phyloP scores from a whole-genome alignment of 2,113 vertebrate species.

The Nanorana parkeri region DNA sequence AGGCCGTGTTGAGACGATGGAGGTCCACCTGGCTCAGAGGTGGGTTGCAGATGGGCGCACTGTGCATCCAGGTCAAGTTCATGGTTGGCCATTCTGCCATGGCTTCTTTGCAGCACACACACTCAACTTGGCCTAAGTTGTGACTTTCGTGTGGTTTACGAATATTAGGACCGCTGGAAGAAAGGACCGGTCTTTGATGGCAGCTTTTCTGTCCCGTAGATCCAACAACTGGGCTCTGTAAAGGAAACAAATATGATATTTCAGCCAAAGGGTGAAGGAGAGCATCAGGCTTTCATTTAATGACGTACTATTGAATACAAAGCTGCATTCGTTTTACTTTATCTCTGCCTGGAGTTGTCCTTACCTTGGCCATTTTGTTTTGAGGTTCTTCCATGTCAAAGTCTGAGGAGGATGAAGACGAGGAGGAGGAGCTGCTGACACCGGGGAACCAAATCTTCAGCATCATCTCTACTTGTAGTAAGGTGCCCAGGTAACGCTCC shows the following conservation, averaged over 20 bases:
- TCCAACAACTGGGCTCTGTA: conserved; percentile 51
- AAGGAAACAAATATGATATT: background rate
- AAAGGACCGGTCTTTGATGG: background rate
- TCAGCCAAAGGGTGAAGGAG: background rate
- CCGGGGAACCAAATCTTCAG: conserved; percentile 91
- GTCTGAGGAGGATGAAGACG: conserved; percentile 22
- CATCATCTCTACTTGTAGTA: conserved; percentile 91
- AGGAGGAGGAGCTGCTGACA: conserved; percentile 63
- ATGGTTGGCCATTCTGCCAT: conserved; percentile 70
- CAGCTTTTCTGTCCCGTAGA: conserved; percentile 32
- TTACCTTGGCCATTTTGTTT: conserved; percentile 69
- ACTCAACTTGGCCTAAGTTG: background rate
- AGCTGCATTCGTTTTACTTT: background rate
- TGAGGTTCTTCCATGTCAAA: conserved; percentile 2
- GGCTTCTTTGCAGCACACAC: conserved; percentile 44
- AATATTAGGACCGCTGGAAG: background rate
- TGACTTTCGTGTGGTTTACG: fast-evolving
- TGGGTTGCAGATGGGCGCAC: conserved; percentile 78
- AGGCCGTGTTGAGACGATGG: conserved; percentile 23
- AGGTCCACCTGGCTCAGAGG: conserved; percentile 66
- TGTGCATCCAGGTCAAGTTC: conserved; percentile 83
- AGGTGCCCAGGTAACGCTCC: conserved; percentile 84
- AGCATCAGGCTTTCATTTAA: too few species aligned
- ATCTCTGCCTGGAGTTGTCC: background rate
- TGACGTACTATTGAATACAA: too few species aligned